Percentiles rank a stretch among this genome's conserved stretches.
Evolutionary conservation across 2,888 invertebrate species (phyloP).

Genomic region (Mechanitis messenoides): DNA sequence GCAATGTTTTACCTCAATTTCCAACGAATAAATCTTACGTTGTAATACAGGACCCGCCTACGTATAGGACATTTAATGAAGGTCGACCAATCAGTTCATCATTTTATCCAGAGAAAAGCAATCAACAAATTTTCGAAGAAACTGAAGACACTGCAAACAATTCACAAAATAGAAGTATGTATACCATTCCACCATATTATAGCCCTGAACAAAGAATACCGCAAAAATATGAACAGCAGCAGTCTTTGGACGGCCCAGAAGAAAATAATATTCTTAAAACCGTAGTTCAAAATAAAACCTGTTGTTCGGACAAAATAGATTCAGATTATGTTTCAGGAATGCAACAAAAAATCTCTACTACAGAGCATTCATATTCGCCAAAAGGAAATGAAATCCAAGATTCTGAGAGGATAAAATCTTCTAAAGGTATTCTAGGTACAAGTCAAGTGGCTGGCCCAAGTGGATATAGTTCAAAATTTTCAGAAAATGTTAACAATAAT

Average conservation of each 20-base stretch:
- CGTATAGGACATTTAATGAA: slow-evolving; percentile 17
- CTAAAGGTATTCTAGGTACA: slow-evolving; percentile 12
- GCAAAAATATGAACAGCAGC: background rate
- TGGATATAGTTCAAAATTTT: slow-evolving; percentile 10
- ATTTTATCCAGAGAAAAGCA: slow-evolving; percentile 3
- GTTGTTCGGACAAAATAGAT: no score
- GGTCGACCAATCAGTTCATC: slow-evolving; percentile 18
- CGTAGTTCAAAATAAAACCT: no score
- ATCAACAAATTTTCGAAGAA: slow-evolving; percentile 21
- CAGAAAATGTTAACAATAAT: slow-evolving; percentile 3
- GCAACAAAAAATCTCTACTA: background rate
- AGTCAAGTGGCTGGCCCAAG: slow-evolving; percentile 20
- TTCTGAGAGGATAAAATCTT: slow-evolving; percentile 8
- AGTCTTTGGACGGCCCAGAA: no score
- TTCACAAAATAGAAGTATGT: slow-evolving; percentile 10
- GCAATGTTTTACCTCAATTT: background rate
- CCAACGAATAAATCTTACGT: slow-evolving; percentile 7
- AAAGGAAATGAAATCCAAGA: background rate
- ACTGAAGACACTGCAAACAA: slow-evolving; percentile 8
- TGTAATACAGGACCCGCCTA: slow-evolving; percentile 16
- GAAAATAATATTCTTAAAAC: no score
- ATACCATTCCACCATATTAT: background rate
- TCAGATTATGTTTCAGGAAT: background rate
- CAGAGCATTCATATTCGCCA: background rate
- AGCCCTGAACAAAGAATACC: background rate